Conservation (phyloP, 2,113 vertebrate genomes). For the Calypte anna region DNA sequence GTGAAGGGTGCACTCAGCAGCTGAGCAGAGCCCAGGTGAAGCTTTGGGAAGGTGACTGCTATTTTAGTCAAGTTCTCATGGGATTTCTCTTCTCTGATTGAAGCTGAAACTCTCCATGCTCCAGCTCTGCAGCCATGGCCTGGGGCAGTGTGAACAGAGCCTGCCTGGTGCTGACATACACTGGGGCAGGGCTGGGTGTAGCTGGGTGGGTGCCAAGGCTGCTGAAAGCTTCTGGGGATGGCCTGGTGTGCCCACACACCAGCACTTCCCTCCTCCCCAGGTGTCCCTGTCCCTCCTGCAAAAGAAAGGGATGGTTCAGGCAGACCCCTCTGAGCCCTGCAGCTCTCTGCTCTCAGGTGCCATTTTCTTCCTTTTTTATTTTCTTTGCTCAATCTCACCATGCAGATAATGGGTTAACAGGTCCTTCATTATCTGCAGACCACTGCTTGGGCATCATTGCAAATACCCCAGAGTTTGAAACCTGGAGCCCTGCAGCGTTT, state of each 20-base stretch:
- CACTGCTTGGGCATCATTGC: background rate
- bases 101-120: background rate
- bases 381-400: background rate
- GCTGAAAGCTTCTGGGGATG: background rate
- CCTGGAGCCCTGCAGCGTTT: background rate
- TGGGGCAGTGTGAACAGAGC: background rate
- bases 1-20: background rate
- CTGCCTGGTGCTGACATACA: background rate
- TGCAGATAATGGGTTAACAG: background rate
- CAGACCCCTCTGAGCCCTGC: background rate
- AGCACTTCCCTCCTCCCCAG: rapidly evolving
- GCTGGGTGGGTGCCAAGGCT: background rate
- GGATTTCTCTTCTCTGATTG: background rate
- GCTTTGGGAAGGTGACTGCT: background rate
- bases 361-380: background rate
- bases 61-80: background rate
- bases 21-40: background rate
- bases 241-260: background rate
- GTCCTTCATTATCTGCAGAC: background rate
- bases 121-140: background rate
- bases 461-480: background rate
- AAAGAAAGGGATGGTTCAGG: background rate
- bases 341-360: background rate
- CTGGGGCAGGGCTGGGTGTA: background rate
- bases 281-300: background rate